These are phyloP conservation scores for Drosophila mercatorum DNA, from an alignment of 2,888 invertebrate species.

Conservation along the genomic window DNA sequence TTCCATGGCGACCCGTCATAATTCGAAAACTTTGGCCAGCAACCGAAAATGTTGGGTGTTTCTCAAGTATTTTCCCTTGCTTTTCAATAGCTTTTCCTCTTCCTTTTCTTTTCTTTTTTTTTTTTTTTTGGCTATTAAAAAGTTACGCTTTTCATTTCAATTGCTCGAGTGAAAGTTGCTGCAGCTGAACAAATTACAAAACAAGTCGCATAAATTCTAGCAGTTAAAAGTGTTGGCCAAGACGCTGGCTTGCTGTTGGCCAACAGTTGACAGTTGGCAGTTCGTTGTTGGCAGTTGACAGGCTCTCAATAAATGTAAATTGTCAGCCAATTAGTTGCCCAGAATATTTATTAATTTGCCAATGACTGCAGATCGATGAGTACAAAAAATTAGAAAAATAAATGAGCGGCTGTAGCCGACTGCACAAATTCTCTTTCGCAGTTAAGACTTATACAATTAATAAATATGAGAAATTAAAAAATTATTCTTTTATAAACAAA, in stretches of 20 bases:
- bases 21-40: conserved; percentile 65
- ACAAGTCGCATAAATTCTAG: conserved; percentile 64
- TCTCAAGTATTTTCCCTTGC: conserved; percentile 34
- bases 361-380: conserved; percentile 7
- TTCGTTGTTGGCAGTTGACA: conserved; percentile 35
- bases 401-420: background rate
- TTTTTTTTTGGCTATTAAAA: conserved; percentile 71
- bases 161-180: conserved; percentile 61
- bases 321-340: conserved; percentile 65
- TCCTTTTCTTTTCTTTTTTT: background rate
- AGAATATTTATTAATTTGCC: conserved; percentile 53
- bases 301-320: conserved; percentile 73
- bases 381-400: too few relatives aligned
- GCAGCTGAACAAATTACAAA: conserved; percentile 64
- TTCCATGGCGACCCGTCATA: conserved; percentile 51
- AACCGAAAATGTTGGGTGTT: conserved; percentile 45
- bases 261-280: conserved; percentile 29
- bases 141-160: conserved; percentile 76
- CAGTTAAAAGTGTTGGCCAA: conserved; percentile 52
- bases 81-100: background rate
- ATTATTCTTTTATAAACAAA: too few relatives aligned
- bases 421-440: background rate
- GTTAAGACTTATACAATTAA: background rate
- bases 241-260: conserved; percentile 11
- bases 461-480: background rate